phyloP scores from a whole-genome alignment of 2,888 invertebrate species.

The Lacanobia oleracea region DNA sequence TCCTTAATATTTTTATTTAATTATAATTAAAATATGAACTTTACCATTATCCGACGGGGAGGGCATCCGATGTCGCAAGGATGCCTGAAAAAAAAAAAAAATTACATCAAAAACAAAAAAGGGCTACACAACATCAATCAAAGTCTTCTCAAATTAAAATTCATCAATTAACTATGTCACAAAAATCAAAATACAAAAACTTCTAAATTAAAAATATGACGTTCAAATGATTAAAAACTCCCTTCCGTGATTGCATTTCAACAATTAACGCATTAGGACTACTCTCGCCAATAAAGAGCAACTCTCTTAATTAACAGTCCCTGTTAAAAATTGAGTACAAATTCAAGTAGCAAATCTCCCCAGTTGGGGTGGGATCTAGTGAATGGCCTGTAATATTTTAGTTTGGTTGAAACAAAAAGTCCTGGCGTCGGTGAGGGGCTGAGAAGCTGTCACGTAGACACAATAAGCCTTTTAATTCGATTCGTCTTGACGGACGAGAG shows the following conservation, averaged over 20 bases:
- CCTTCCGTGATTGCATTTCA: constrained; percentile 89
- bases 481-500: constrained; percentile 90
- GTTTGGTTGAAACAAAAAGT: constrained; percentile 90
- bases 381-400: constrained; percentile 90
- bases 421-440: constrained; percentile 77
- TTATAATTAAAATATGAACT: constrained; percentile 24
- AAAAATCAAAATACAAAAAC: constrained; percentile 70
- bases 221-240: constrained; percentile 87
- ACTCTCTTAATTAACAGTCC: constrained; percentile 89
- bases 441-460: constrained; percentile 89
- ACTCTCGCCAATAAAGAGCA: constrained; percentile 88
- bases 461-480: constrained; percentile 91
- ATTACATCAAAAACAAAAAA: constrained; percentile 49
- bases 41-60: constrained; percentile 87
- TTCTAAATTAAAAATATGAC: constrained; percentile 86
- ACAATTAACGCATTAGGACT: constrained; percentile 90
- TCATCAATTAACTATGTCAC: constrained; percentile 76
- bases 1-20: no score
- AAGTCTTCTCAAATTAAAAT: constrained; percentile 74
- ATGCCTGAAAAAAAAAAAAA: constrained; percentile 83
- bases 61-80: constrained; percentile 84
- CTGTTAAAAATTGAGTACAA: constrained; percentile 91
- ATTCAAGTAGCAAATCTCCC: constrained; percentile 88
- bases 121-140: constrained; percentile 60
- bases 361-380: constrained; percentile 82